phyloP scores from a whole-genome alignment of 1,140 invertebrate genomes.

The Penaeus chinensis region DNA sequence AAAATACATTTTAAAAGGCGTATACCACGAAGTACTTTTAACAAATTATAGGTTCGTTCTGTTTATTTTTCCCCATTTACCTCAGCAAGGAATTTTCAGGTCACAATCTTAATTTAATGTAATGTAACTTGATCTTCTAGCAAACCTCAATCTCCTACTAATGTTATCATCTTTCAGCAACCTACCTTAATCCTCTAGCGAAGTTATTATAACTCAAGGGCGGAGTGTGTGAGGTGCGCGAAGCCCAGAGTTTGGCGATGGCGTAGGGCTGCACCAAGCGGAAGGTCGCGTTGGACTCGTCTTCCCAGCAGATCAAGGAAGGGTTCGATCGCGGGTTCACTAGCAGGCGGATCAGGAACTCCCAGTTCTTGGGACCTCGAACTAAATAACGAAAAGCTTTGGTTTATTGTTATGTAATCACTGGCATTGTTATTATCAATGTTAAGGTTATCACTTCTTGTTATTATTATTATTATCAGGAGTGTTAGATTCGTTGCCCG shows the following conservation, averaged over 20 bases:
- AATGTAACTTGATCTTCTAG: constrained; percentile 82
- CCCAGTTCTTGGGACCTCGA: constrained; percentile 24
- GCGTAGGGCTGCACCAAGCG: not conserved
- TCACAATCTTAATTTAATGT: constrained; percentile 71
- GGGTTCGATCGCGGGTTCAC: constrained; percentile 27
- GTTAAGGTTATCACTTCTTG: no score
- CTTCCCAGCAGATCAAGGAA: constrained; percentile 32
- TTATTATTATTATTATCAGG: no score
- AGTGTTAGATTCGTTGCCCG: no score
- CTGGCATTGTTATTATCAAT: no score
- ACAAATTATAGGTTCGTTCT: no score
- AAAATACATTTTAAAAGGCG: not conserved
- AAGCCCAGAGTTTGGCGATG: constrained; percentile 34
- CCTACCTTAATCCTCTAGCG: constrained; percentile 75
- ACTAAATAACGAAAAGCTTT: not conserved
- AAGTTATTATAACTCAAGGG: constrained; percentile 93
- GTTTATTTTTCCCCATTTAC: no score
- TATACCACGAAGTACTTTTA: no score
- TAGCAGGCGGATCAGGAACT: constrained; percentile 33
- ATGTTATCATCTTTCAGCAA: no score
- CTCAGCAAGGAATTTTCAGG: no score
- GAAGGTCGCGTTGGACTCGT: constrained; percentile 17
- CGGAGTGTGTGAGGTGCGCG: constrained; percentile 76
- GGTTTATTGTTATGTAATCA: not conserved
- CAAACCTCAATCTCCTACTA: constrained; percentile 64